A percentile compares a stretch with the other conserved stretches of the same genome.
Conservation (phyloP, 2,113 vertebrate genomes). For the Poeciliopsis prolifica region DNA sequence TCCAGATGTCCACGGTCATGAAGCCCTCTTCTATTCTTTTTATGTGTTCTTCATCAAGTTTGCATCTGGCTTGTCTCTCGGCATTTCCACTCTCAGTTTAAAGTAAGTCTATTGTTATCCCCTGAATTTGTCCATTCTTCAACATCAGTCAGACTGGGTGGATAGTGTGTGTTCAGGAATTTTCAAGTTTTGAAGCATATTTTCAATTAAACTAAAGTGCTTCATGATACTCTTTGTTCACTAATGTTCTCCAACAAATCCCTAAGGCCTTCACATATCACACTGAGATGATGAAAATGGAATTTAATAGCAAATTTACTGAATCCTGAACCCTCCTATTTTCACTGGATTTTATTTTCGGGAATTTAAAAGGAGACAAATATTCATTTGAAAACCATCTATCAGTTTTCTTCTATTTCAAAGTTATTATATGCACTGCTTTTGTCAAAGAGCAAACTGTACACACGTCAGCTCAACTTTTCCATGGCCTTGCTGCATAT, state of each 20-base stretch:
- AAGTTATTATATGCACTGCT: background rate
- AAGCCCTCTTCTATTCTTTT: conserved; percentile 96
- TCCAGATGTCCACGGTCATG: conserved; percentile 82
- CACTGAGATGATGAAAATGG: background rate
- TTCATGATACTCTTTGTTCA: too few relatives aligned
- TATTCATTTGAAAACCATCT: background rate
- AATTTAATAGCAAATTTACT: background rate
- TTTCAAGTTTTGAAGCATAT: too few relatives aligned
- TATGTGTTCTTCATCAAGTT: conserved; percentile 98
- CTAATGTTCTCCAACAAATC: too few relatives aligned
- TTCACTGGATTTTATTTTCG: background rate
- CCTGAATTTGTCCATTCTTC: too few relatives aligned
- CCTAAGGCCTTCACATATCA: too few relatives aligned
- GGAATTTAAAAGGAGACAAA: background rate
- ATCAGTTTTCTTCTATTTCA: background rate
- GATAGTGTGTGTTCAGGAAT: too few relatives aligned
- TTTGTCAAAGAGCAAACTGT: conserved; percentile 19
- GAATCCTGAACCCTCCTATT: background rate
- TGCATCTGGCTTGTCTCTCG: conserved; percentile 90
- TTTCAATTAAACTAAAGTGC: background rate
- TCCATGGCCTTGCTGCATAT: conserved; percentile 33
- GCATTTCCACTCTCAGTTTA: conserved; percentile 92
- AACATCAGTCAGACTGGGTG: too few relatives aligned
- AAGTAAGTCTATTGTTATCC: conserved; percentile 79
- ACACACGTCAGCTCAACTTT: conserved; percentile 18